Conservation (phyloP, 2,797 vertebrate genomes). For the Ptychadena robeensis region DNA sequence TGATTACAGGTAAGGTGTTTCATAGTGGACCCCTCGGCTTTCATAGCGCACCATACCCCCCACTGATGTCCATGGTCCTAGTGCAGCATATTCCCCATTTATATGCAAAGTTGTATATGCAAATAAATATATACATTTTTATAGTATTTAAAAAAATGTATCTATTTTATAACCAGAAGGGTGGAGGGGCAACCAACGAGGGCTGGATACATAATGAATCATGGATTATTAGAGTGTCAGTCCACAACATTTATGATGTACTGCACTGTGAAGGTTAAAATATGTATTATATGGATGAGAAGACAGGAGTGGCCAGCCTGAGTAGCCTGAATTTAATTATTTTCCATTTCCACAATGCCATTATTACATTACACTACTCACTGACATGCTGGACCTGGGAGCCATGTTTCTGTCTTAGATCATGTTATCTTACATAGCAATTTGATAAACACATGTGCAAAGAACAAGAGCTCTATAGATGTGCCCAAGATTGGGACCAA, state of each 20-base stretch:
- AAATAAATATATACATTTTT: no score
- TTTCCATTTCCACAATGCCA: slow-evolving; percentile 41
- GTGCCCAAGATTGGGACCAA: neutral
- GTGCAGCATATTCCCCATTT: no score
- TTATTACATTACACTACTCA: slow-evolving; percentile 44
- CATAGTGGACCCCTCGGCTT: no score
- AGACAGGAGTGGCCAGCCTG: neutral
- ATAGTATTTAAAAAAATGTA: no score
- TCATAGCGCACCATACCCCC: no score
- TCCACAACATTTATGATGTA: neutral
- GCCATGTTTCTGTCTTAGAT: slow-evolving; percentile 35
- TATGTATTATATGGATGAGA: slow-evolving; percentile 4
- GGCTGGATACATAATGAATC: no score
- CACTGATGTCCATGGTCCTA: no score
- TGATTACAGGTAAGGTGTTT: no score
- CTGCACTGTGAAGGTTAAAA: slow-evolving; percentile 12
- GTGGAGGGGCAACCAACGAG: no score
- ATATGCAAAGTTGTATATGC: no score
- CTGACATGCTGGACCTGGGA: neutral
- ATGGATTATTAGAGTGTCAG: neutral
- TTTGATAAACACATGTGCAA: slow-evolving; percentile 5
- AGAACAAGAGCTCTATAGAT: neutral
- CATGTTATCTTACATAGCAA: slow-evolving; percentile 22
- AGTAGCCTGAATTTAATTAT: slow-evolving; percentile 35
- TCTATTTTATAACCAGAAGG: no score